A percentile compares a stretch with the other conserved stretches of the same genome.
These are phyloP conservation scores for Elymnias hypermnestra DNA, from an alignment of 1,140 invertebrate genomes.

Conservation along the genomic window DNA sequence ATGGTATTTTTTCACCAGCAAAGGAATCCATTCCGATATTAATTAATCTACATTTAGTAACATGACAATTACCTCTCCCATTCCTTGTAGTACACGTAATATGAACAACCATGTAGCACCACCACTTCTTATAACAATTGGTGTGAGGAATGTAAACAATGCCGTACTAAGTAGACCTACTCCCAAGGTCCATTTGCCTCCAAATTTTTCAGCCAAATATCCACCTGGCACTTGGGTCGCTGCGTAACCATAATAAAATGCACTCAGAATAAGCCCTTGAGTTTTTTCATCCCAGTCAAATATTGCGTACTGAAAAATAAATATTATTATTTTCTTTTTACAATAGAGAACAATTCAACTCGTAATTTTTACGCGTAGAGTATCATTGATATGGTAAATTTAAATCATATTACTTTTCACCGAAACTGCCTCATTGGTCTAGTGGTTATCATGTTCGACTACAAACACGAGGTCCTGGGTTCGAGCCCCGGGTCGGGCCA, in stretches of 20 bases:
- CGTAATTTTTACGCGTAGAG: too few relatives aligned
- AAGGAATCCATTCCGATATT: too few relatives aligned
- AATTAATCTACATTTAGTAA: too few relatives aligned
- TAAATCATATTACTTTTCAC: too few relatives aligned
- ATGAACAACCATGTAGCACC: slow-evolving; percentile 78
- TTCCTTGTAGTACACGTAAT: slow-evolving; percentile 80
- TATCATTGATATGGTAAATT: too few relatives aligned
- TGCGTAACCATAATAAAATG: slow-evolving; percentile 80
- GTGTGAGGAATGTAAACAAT: slow-evolving; percentile 77
- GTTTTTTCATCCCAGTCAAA: slow-evolving; percentile 79
- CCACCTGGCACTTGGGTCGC: slow-evolving; percentile 80
- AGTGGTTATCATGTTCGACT: too few relatives aligned
- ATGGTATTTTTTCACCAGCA: too few relatives aligned
- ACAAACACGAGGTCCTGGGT: too few relatives aligned
- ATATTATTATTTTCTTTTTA: too few relatives aligned
- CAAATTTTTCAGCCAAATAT: slow-evolving; percentile 77
- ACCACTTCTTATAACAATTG: slow-evolving; percentile 64
- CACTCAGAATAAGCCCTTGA: slow-evolving; percentile 77
- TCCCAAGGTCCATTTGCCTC: slow-evolving; percentile 79
- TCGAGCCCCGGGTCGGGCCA: too few relatives aligned
- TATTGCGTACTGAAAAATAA: slow-evolving; percentile 50
- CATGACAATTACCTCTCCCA: slow-evolving; percentile 76
- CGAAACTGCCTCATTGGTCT: too few relatives aligned
- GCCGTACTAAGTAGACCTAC: slow-evolving; percentile 80
- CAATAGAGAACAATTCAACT: too few relatives aligned